These are phyloP conservation scores for Pristionchus fissidentatus DNA, from an alignment of 2,888 invertebrate species.

Conservation along the genomic window DNA sequence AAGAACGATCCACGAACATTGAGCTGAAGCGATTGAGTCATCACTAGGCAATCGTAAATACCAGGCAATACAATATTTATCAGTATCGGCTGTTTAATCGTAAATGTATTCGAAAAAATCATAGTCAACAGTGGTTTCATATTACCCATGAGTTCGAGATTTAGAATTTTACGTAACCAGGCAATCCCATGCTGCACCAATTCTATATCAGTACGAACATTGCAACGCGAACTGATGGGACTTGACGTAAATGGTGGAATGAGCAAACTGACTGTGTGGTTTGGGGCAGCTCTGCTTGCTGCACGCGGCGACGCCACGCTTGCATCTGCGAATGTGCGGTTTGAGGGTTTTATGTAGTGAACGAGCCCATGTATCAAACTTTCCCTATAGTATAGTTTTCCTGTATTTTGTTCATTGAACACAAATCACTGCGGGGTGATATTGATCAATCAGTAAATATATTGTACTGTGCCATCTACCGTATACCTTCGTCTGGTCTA, in stretches of 20 bases:
- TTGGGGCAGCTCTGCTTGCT: conserved; percentile 65
- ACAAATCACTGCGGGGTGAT: no score
- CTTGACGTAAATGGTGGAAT: not conserved
- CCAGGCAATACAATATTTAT: not conserved
- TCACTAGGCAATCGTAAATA: not conserved
- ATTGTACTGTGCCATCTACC: no score
- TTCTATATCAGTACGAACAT: not conserved
- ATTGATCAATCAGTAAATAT: no score
- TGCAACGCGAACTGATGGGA: not conserved
- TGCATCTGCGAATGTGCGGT: not conserved
- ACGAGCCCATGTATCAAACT: no score
- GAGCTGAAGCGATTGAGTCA: conserved; percentile 54
- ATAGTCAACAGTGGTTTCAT: not conserved
- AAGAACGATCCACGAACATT: conserved; percentile 71
- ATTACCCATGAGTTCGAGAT: no score
- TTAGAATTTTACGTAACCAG: no score
- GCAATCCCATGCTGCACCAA: not conserved
- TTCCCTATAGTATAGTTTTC: no score
- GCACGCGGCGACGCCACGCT: conserved; percentile 67
- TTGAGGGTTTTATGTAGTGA: no score
- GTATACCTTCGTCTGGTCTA: no score
- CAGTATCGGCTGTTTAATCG: no score
- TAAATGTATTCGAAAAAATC: not conserved
- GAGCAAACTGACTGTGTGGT: conserved; percentile 57
- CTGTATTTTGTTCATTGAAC: no score